These are phyloP conservation scores for Eueides isabella DNA, from an alignment of 1,140 invertebrate genomes.

Conservation along the genomic window DNA sequence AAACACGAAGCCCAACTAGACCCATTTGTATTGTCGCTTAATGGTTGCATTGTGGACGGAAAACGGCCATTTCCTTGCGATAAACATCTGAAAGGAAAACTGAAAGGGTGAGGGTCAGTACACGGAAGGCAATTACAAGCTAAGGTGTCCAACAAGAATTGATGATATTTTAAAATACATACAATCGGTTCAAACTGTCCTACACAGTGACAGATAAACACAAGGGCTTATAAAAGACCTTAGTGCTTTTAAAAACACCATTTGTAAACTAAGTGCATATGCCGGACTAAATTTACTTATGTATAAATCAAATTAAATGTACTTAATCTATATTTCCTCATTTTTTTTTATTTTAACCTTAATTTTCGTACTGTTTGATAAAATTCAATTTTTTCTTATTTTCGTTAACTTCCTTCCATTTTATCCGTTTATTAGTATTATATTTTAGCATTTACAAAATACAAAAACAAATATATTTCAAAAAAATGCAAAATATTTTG, in stretches of 20 bases:
- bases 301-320: too few relatives aligned
- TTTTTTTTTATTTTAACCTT: too few relatives aligned
- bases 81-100: conserved; percentile 78
- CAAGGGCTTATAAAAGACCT: neutral
- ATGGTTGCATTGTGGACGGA: conserved; percentile 78
- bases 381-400: too few relatives aligned
- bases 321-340: too few relatives aligned
- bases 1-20: conserved; percentile 56
- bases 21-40: conserved; percentile 78
- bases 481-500: neutral
- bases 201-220: neutral
- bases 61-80: conserved; percentile 80
- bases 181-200: neutral
- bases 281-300: too few relatives aligned
- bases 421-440: too few relatives aligned
- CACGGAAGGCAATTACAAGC: conserved; percentile 69
- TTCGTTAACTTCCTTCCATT: too few relatives aligned
- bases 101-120: conserved; percentile 75
- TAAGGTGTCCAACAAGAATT: conserved; percentile 53
- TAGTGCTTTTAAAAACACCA: too few relatives aligned
- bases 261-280: too few relatives aligned
- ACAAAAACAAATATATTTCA: neutral
- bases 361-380: too few relatives aligned
- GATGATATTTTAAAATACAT: conserved; percentile 25
- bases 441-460: too few relatives aligned